Base-by-base conservation (phyloP, 2,113 vertebrate genomes). In the Phoenicopterus ruber region DNA sequence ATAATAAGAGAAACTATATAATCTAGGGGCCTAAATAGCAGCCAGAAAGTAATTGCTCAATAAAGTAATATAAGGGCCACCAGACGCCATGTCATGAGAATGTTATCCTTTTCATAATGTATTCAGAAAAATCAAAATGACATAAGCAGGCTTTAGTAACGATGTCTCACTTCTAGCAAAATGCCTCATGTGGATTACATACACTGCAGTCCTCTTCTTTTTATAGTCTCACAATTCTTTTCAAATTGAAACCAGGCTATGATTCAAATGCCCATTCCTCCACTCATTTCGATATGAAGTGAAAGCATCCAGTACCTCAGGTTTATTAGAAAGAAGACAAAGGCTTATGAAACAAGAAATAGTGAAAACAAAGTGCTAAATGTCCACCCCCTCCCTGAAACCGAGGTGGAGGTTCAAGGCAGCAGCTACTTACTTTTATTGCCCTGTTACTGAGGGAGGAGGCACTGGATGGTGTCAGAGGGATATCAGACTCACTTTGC, bases 51-150 rank as follows among this genome's bases (percentile, higher is more conserved):
- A 91, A 91, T 92, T 78, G 13, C 44, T 92, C 49, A 79, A 61
- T 74, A 71, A 86, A 95, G n/a, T 55, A 92, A 84, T 32, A 76
- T 49, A 82, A 94, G 94, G 57, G 54, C 82, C 85, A 93, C 81
- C 86, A 97, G 91, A 94, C 74, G 82, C 57, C 24, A 3, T 87
- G 73, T 94, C 94, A 94, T 82, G 61, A 36, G 28, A 89, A 65
- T 69, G 44, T 40, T 85, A 87, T 91, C 62, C 49, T 80, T 95
- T 65, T 52, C 54, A 58, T 69, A 94, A 72, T n/a, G 52, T 55
- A 50, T 82, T 96, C 81, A 80, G 40, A 89, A 94, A 93, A 89
- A 96, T 77, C 46, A 85, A 84, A 94, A 78, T 93, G 9, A 95
- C 83, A 88, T 69, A 91, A 94, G 44, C 86, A 87, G 57, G 13